Conservation (phyloP, 2,113 vertebrate genomes). For the Triplophysa tibetana region DNA sequence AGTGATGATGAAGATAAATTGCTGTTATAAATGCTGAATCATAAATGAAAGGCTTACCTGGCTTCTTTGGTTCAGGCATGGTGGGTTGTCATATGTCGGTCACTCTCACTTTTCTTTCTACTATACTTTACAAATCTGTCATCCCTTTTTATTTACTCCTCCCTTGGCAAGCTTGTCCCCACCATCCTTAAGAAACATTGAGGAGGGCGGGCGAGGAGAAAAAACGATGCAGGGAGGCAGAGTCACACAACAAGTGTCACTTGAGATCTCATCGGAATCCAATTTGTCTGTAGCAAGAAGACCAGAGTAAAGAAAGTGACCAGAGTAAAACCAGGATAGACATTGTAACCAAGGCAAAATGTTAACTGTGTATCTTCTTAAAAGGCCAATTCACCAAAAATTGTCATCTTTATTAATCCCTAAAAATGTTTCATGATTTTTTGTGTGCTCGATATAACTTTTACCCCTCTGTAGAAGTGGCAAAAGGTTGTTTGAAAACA, state of each 20-base stretch:
- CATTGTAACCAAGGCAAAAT: conserved; percentile 24
- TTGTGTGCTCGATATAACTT: no score
- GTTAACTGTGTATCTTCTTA: conserved; percentile 60
- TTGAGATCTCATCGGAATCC: conserved; percentile 70
- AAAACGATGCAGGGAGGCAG: conserved; percentile 46
- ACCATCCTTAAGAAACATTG: conserved; percentile 34
- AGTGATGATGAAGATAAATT: not conserved
- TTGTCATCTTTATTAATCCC: no score
- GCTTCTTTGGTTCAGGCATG: conserved; percentile 74
- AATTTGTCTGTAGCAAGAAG: conserved; percentile 49
- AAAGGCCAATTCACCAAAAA: conserved; percentile 14
- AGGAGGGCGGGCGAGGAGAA: conserved; percentile 37
- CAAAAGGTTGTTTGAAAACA: not conserved
- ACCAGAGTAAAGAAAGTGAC: conserved; percentile 49
- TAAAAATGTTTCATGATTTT: no score
- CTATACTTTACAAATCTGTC: conserved; percentile 57
- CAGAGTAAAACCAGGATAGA: conserved; percentile 53
- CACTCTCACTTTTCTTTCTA: conserved; percentile 59
- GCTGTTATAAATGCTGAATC: not conserved
- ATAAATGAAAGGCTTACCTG: conserved; percentile 66
- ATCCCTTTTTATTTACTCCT: conserved; percentile 72
- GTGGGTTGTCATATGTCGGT: conserved; percentile 53
- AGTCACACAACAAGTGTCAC: conserved; percentile 66
- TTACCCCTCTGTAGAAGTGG: no score
- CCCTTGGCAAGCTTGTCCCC: conserved; percentile 10